These are phyloP conservation scores for Noctua comes DNA, from an alignment of 2,888 invertebrate species.

Conservation along the genomic window DNA sequence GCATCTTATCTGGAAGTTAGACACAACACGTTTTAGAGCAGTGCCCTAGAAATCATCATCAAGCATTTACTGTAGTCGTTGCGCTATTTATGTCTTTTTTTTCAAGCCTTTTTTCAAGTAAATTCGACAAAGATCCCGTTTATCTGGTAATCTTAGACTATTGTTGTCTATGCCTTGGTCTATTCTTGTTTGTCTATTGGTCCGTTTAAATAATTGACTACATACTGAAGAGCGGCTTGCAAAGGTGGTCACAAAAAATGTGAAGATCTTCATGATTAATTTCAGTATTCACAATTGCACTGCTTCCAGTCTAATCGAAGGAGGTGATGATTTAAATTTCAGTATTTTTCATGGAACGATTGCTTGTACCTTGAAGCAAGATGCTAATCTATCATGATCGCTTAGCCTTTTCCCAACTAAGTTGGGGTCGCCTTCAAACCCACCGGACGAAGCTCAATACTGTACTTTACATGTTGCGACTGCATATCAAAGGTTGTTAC, in stretches of 20 bases:
- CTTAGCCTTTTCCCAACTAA: background rate
- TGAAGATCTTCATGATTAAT: background rate
- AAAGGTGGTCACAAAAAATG: background rate
- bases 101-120: background rate
- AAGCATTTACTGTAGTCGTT: background rate
- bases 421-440: background rate
- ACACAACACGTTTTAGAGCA: background rate
- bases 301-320: background rate
- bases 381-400: background rate
- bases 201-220: conserved; percentile 45
- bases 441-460: background rate
- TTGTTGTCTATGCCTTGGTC: conserved; percentile 43
- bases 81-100: conserved; percentile 4
- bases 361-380: background rate
- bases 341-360: background rate
- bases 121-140: conserved; percentile 18
- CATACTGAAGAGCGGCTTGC: conserved; percentile 30
- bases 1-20: background rate
- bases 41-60: background rate
- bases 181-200: conserved; percentile 36
- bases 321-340: background rate
- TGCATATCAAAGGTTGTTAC: background rate
- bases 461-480: background rate
- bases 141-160: conserved; percentile 58
- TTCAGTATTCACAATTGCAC: too few species aligned